Conservation (phyloP, 1,140 invertebrate genomes). For the Drepana arcuata region DNA sequence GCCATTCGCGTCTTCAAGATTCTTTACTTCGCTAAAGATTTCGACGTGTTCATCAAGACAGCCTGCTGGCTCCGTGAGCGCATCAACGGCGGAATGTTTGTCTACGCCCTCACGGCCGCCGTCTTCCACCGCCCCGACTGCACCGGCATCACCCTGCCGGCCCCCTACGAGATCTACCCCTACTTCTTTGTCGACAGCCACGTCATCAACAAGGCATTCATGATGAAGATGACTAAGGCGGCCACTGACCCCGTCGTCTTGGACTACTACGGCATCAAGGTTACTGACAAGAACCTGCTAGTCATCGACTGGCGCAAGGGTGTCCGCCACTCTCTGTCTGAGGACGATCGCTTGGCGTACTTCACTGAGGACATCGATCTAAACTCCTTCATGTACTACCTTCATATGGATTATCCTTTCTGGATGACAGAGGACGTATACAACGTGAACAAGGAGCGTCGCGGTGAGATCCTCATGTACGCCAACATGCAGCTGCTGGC, state of each 20-base stretch:
- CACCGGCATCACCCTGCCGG: constrained; percentile 74
- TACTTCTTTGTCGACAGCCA: constrained; percentile 75
- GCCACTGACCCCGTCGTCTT: constrained; percentile 61
- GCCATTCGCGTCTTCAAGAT: constrained; percentile 73
- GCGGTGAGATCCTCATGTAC: constrained; percentile 76
- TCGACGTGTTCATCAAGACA: constrained; percentile 76
- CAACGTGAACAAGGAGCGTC: constrained; percentile 72
- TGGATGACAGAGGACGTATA: constrained; percentile 75
- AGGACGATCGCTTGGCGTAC: constrained; percentile 72
- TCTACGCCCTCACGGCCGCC: constrained; percentile 74
- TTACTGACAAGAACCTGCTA: constrained; percentile 52
- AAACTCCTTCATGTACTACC: constrained; percentile 81
- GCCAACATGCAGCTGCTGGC: constrained; percentile 75
- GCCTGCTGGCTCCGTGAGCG: constrained; percentile 76
- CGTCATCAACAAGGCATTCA: constrained; percentile 74
- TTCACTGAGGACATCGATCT: constrained; percentile 82
- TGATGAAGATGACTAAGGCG: constrained; percentile 74
- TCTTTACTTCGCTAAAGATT: constrained; percentile 77
- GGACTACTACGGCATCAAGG: constrained; percentile 62
- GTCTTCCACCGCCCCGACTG: constrained; percentile 75
- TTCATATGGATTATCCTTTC: constrained; percentile 79
- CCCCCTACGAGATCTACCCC: constrained; percentile 78
- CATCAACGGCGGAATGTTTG: constrained; percentile 77
- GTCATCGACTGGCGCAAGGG: constrained; percentile 61
- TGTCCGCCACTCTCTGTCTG: constrained; percentile 32